These are phyloP conservation scores for Mormyrus proboscirostris DNA, from an alignment of 2,797 vertebrate genomes.

Conservation along the genomic window DNA sequence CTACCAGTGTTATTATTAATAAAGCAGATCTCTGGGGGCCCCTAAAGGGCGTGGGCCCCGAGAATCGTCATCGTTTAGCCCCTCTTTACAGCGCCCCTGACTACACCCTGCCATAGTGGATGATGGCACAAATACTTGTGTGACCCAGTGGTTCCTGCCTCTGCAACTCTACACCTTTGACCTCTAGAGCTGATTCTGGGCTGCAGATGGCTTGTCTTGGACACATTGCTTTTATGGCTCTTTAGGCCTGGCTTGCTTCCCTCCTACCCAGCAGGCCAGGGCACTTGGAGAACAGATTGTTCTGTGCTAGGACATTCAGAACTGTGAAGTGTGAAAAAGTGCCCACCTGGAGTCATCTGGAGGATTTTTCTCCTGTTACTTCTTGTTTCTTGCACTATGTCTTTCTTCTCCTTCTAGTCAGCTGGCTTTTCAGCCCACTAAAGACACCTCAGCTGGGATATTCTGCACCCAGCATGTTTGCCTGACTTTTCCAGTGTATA, in stretches of 20 bases:
- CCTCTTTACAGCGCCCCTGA: too few species aligned
- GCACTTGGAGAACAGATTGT: neutral
- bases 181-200: neutral
- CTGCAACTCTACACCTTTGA: neutral
- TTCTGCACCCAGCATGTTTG: neutral
- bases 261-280: neutral
- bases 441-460: neutral
- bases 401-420: neutral
- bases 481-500: neutral
- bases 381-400: neutral
- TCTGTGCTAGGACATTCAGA: neutral
- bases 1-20: too few species aligned
- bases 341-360: neutral
- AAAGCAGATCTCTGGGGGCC: too few species aligned
- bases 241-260: neutral
- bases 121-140: neutral
- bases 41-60: too few species aligned
- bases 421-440: neutral
- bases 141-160: neutral
- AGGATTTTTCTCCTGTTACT: neutral
- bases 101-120: neutral
- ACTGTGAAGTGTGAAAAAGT: neutral
- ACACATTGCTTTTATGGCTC: neutral
- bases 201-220: neutral
- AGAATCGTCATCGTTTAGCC: too few species aligned